Percentiles rank a stretch among this genome's conserved stretches.
Conservation (phyloP, 2,888 invertebrate species). For the Phaedon cochleariae region DNA sequence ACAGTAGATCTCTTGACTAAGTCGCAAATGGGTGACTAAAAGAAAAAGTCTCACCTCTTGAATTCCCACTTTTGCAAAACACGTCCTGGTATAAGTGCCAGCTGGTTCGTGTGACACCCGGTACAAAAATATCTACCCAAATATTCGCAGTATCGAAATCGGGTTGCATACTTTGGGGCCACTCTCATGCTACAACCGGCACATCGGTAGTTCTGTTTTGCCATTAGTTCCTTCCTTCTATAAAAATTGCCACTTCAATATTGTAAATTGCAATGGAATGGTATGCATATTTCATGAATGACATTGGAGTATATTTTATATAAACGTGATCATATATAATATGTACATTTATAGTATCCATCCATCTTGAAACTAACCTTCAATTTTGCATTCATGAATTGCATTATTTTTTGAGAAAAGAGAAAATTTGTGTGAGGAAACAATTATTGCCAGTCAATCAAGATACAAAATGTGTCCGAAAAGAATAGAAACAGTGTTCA, state of each 20-base stretch:
- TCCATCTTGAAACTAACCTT: no score
- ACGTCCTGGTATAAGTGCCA: constrained; percentile 75
- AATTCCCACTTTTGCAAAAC: constrained; percentile 74
- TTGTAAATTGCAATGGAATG: no score
- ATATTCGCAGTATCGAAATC: constrained; percentile 85
- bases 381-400: no score
- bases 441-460: no score
- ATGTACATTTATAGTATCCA: no score
- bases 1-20: no score
- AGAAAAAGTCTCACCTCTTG: constrained; percentile 61
- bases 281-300: not conserved
- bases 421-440: no score
- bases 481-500: no score
- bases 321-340: no score
- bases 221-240: constrained; percentile 72
- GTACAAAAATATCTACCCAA: constrained; percentile 87
- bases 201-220: constrained; percentile 80
- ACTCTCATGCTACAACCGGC: constrained; percentile 88
- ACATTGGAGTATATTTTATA: not conserved
- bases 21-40: no score
- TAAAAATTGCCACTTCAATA: constrained; percentile 35
- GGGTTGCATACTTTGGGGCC: constrained; percentile 73
- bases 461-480: no score
- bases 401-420: no score
- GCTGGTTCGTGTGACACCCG: constrained; percentile 83